These are phyloP conservation scores for Mylabris sibirica DNA, from an alignment of 2,888 invertebrate species.

Conservation along the genomic window DNA sequence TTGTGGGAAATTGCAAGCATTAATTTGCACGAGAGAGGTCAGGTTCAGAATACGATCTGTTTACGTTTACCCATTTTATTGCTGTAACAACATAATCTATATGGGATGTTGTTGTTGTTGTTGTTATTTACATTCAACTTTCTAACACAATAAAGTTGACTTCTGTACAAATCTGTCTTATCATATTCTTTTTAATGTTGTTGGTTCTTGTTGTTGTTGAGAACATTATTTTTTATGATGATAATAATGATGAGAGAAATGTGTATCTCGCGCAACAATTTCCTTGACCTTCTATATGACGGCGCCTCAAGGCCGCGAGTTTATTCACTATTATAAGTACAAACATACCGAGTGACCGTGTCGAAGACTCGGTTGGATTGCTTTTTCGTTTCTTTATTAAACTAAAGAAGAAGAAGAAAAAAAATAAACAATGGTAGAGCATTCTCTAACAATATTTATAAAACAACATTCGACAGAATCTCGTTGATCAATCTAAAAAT, in stretches of 20 bases:
- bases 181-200: not conserved
- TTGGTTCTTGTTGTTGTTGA: not conserved
- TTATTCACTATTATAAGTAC: constrained; percentile 45
- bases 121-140: not conserved
- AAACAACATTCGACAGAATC: constrained; percentile 18
- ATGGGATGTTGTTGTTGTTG: not conserved
- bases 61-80: constrained; percentile 36
- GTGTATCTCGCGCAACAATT: constrained; percentile 51
- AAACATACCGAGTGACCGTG: constrained; percentile 20
- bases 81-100: constrained; percentile 34
- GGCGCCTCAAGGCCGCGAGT: constrained; percentile 49
- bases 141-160: constrained; percentile 1
- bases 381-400: constrained; percentile 25
- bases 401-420: constrained; percentile 36
- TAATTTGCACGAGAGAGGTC: constrained; percentile 31
- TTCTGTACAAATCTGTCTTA: not conserved
- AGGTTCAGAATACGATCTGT: constrained; percentile 34
- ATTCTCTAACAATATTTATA: constrained; percentile 6
- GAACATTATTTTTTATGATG: not conserved
- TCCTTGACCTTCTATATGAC: constrained; percentile 49
- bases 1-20: constrained; percentile 26
- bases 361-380: constrained; percentile 41
- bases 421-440: constrained; percentile 25
- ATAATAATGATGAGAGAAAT: constrained; percentile 21
- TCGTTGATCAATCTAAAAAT: constrained; percentile 22